These are phyloP conservation scores for Nothocercus nigrocapillus DNA, from an alignment of 2,113 vertebrate species.

Conservation along the genomic window DNA sequence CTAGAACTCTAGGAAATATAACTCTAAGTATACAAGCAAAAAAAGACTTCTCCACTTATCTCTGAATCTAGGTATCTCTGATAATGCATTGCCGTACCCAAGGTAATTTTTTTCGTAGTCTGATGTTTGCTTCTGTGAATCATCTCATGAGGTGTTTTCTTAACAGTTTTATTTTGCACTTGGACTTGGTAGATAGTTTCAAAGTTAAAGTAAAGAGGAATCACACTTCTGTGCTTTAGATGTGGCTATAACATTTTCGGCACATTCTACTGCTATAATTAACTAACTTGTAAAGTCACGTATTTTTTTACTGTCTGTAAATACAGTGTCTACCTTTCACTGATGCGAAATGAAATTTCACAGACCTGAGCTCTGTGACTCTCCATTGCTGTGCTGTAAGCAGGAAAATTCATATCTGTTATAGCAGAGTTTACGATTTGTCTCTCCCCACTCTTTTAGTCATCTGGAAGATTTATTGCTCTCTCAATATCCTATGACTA, in stretches of 20 bases:
- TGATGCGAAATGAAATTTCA: not conserved
- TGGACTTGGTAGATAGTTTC: not conserved
- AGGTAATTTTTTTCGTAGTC: not conserved
- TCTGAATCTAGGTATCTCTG: not conserved
- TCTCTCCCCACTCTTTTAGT: not conserved
- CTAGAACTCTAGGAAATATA: not conserved
- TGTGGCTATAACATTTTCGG: not conserved
- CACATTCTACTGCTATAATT: not conserved
- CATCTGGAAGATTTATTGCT: not conserved
- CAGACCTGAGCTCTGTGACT: not conserved
- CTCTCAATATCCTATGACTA: not conserved
- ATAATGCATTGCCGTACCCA: not conserved
- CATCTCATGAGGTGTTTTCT: not conserved
- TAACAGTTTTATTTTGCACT: not conserved
- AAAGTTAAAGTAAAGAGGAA: not conserved
- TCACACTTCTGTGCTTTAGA: not conserved
- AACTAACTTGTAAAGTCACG: not conserved
- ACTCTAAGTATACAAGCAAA: not conserved
- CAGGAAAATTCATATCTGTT: not conserved
- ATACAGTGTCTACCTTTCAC: not conserved
- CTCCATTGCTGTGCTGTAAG: not conserved
- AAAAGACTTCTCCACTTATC: not conserved
- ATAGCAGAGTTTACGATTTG: not conserved
- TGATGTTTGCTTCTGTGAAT: not conserved
- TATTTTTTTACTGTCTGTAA: not conserved